Percentiles rank a stretch among this genome's conserved stretches.
These are phyloP conservation scores for Dryobates pubescens DNA, from an alignment of 2,797 vertebrate species.

Conservation along the genomic window DNA sequence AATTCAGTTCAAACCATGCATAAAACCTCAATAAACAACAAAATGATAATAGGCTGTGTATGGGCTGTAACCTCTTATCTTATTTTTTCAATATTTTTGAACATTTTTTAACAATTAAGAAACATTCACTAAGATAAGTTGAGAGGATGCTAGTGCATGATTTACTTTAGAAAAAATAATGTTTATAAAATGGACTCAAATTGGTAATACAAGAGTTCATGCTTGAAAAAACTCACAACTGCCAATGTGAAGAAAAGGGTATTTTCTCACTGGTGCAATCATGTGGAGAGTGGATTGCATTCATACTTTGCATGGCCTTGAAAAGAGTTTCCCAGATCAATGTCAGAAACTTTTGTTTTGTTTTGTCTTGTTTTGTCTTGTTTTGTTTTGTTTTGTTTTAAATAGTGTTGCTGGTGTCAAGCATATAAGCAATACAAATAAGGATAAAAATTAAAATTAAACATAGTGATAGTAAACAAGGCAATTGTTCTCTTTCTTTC, in stretches of 20 bases:
- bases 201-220: constrained; percentile 76
- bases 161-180: constrained; percentile 39
- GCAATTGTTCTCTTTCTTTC: background rate
- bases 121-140: background rate
- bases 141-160: background rate
- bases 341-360: background rate
- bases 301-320: constrained; percentile 70
- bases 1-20: constrained; percentile 65
- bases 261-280: constrained; percentile 44
- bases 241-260: constrained; percentile 34
- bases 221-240: constrained; percentile 71
- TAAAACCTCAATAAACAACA: constrained; percentile 62
- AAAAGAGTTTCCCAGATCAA: background rate
- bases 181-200: constrained; percentile 65
- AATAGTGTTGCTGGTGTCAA: background rate
- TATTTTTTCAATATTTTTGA: constrained; percentile 52
- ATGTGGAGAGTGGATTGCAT: background rate
- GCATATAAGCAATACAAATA: background rate
- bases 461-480: background rate
- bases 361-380: too few species aligned
- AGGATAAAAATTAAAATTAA: background rate
- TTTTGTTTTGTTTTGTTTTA: too few species aligned
- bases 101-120: background rate
- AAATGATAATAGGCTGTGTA: constrained; percentile 10
- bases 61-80: constrained; percentile 46